These are phyloP conservation scores for Hyposoter didymator DNA, from an alignment of 2,888 invertebrate genomes.

Conservation along the genomic window DNA sequence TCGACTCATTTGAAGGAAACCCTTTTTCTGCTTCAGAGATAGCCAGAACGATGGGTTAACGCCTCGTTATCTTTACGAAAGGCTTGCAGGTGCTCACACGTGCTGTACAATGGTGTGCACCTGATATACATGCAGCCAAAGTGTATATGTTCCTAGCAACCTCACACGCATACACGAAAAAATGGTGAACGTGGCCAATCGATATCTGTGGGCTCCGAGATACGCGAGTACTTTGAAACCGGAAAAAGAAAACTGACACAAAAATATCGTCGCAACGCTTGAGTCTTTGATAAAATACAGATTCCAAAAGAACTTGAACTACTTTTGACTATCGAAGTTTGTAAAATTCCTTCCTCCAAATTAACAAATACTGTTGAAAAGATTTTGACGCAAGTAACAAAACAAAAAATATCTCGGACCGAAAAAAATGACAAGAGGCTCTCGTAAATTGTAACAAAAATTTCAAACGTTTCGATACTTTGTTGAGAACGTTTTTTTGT, in stretches of 20 bases:
- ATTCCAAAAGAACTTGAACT: too few relatives aligned
- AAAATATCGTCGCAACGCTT: not conserved
- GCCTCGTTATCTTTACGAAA: slow-evolving; percentile 51
- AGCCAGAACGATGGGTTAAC: slow-evolving; percentile 45
- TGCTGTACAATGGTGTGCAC: not conserved
- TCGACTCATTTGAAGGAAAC: not conserved
- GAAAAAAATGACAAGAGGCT: too few relatives aligned
- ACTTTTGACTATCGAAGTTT: too few relatives aligned
- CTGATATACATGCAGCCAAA: slow-evolving; percentile 11
- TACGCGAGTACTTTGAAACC: not conserved
- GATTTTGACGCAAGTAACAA: too few relatives aligned
- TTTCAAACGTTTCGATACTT: too few relatives aligned
- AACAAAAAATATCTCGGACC: too few relatives aligned
- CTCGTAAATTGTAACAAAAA: too few relatives aligned
- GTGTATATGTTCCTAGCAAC: slow-evolving; percentile 1
- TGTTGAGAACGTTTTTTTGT: too few relatives aligned
- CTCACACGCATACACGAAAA: not conserved
- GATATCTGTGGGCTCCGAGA: slow-evolving; percentile 12
- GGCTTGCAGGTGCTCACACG: slow-evolving; percentile 54
- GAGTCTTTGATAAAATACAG: not conserved
- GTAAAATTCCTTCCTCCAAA: too few relatives aligned
- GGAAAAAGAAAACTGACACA: not conserved
- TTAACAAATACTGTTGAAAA: too few relatives aligned
- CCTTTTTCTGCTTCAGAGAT: slow-evolving; percentile 22
- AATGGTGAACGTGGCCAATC: slow-evolving; percentile 54